Percentiles rank a stretch among this genome's conserved stretches.
Conservation (phyloP, 2,113 vertebrate species). For the Donacobius atricapilla region DNA sequence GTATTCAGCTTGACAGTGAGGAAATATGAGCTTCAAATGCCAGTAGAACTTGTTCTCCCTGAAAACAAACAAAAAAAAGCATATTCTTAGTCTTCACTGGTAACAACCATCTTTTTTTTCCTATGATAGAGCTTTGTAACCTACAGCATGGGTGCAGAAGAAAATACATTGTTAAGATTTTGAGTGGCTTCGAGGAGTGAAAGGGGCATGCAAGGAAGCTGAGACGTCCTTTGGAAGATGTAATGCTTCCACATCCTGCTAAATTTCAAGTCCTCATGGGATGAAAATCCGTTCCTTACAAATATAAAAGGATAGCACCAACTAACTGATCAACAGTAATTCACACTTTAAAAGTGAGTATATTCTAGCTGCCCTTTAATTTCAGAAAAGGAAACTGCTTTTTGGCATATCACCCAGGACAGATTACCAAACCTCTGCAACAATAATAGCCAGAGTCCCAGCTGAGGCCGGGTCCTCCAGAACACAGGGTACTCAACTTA, state of each 20-base stretch:
- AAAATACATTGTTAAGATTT: neutral
- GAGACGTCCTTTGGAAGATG: neutral
- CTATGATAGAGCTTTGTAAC: neutral
- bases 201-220: neutral
- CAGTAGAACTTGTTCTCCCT: conserved; percentile 89
- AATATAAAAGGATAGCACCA: neutral
- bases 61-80: conserved; percentile 35
- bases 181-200: neutral
- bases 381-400: neutral
- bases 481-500: neutral
- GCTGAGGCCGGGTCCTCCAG: neutral
- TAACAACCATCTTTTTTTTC: neutral
- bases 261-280: neutral
- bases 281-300: neutral
- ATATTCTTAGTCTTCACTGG: neutral
- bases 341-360: neutral
- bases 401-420: neutral
- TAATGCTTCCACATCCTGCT: neutral
- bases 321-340: neutral
- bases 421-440: neutral
- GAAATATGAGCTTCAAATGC: conserved; percentile 92
- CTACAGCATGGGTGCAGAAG: neutral
- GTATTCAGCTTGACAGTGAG: conserved; percentile 85
- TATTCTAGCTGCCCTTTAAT: neutral
- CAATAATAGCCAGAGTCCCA: neutral